Evolutionary conservation across 2,888 invertebrate species (phyloP).

Genomic region (Seladonia tumulorum): DNA sequence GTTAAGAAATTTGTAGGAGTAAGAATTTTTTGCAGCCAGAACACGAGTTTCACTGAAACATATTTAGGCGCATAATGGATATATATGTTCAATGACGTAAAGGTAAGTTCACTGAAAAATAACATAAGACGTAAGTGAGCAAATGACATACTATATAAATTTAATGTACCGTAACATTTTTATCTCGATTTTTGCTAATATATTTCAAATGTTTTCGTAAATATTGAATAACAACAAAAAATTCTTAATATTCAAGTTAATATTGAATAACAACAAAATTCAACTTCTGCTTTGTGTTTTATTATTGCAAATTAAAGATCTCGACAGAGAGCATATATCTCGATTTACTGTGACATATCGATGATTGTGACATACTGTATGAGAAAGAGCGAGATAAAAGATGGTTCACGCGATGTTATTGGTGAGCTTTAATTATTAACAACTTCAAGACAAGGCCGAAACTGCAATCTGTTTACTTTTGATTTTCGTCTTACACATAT

Average conservation of each 20-base stretch:
- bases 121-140: slow-evolving; percentile 1
- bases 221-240: background rate
- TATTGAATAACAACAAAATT: background rate
- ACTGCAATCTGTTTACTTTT: background rate
- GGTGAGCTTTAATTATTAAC: background rate
- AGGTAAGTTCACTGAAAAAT: slow-evolving; percentile 15
- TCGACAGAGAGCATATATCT: background rate
- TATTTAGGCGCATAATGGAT: background rate
- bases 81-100: background rate
- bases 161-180: background rate
- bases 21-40: background rate
- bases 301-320: background rate
- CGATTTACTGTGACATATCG: background rate
- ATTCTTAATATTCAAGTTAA: too few species aligned
- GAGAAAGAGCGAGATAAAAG: background rate
- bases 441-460: too few species aligned
- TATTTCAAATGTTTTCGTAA: background rate
- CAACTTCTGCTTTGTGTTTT: background rate
- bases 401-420: background rate
- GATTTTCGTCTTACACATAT: background rate
- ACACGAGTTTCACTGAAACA: background rate
- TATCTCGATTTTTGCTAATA: background rate
- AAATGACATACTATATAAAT: background rate
- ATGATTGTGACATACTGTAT: background rate
- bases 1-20: background rate